Evolutionary conservation across 1,140 invertebrate genomes (phyloP).

Genomic region (Drosophila kurseongensis): DNA sequence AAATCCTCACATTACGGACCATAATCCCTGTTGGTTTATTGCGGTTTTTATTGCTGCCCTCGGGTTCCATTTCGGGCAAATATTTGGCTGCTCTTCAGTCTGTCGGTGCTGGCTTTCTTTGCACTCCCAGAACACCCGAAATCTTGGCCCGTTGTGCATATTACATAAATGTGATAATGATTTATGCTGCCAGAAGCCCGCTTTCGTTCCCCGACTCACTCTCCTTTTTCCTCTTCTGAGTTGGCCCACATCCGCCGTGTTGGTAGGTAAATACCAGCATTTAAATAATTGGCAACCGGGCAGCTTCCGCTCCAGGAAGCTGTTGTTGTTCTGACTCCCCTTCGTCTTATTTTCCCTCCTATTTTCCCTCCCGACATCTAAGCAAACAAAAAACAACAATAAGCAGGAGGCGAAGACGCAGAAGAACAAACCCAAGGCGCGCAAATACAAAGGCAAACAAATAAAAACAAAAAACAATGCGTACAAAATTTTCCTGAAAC

Average conservation of each 20-base stretch:
- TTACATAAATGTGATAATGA: slow-evolving; percentile 82
- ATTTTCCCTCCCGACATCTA: slow-evolving; percentile 21
- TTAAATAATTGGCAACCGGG: slow-evolving; percentile 79
- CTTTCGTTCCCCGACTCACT: slow-evolving; percentile 5
- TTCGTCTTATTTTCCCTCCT: slow-evolving; percentile 1
- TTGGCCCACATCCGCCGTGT: slow-evolving; percentile 76
- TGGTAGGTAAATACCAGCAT: slow-evolving; percentile 80
- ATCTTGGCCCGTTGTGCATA: slow-evolving; percentile 46
- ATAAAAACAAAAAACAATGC: slow-evolving; percentile 56
- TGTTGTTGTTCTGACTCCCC: slow-evolving; percentile 31
- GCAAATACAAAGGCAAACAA: slow-evolving; percentile 71
- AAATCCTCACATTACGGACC: slow-evolving; percentile 74
- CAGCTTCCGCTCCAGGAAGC: slow-evolving; percentile 65
- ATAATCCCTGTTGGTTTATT: slow-evolving; percentile 81
- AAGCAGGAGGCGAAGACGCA: slow-evolving; percentile 17
- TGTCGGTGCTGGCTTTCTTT: slow-evolving; percentile 24
- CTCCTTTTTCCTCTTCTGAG: slow-evolving; percentile 2
- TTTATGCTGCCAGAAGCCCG: slow-evolving; percentile 60
- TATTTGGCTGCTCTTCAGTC: slow-evolving; percentile 49
- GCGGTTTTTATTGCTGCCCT: slow-evolving; percentile 74
- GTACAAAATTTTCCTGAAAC: slow-evolving; percentile 53
- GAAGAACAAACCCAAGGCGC: slow-evolving; percentile 37
- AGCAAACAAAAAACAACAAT: slow-evolving; percentile 64
- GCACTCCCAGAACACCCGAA: slow-evolving; percentile 3
- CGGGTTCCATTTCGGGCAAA: slow-evolving; percentile 42